Evolutionary conservation across 1,140 invertebrate genomes (phyloP), one percentile per base, ranked within the genome.

Genomic region (Drosophila quadrilineata): DNA sequence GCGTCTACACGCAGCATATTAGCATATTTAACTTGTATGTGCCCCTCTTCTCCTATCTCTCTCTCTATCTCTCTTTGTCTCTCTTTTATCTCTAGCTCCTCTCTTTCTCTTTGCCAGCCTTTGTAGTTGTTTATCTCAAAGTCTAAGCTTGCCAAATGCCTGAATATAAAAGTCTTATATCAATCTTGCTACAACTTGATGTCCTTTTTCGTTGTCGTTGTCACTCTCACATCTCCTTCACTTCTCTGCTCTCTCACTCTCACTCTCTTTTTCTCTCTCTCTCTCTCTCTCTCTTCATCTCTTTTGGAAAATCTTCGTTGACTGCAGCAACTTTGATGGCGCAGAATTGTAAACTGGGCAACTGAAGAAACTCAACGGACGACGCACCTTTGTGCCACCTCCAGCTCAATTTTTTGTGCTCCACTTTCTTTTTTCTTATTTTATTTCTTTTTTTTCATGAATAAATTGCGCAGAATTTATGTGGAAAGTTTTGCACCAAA

Each of bases 401-500:
- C 77, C 62, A 53, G 59, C 57, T 63, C 38, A 35, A 29, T 66
- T 16, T 36, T 16, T 19, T 45, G 28, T 16, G 21, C 52, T 26
- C 29, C 31, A 28, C 6, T 17, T 29, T 17, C 26, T 33, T 6
- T 8, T 21, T 41, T 35, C 28, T 29, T n/a, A 14, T 9, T 10
- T 46, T 17, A 24, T 49, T 43, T 22, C 35, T 40, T 59, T 77
- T 64, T 76, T 82, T 82, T 57, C 74, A 84, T 84, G 77, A 84
- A 84, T 84, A 84, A 84, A 84, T 84, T 84, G 77, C 79, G 74
- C 79, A 84, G 77, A 84, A 84, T 84, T 84, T 84, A 84, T 84
- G 77, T 79, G 74, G 35, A 84, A 84, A 84, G 77, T 84, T 84
- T 84, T 64, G 41, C 64, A 43, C 48, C 26, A 38, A 40, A n/a